phyloP scores from a whole-genome alignment of 2,113 vertebrate species.

The Chaetura pelagica region DNA sequence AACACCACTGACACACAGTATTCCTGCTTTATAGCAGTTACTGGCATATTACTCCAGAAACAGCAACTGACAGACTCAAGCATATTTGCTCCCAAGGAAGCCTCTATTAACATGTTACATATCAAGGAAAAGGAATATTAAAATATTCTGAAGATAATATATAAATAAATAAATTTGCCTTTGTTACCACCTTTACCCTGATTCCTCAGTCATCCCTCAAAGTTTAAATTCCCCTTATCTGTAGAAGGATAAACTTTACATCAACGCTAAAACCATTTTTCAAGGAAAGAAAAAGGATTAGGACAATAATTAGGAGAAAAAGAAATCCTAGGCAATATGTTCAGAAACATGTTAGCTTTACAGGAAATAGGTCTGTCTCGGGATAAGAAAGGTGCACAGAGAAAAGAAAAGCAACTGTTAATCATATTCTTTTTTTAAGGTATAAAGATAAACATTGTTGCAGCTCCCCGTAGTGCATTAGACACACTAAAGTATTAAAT shows the following conservation, averaged over 20 bases:
- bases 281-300: background rate
- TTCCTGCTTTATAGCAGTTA: background rate
- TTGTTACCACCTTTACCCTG: background rate
- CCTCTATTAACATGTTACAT: background rate
- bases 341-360: background rate
- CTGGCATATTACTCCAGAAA: background rate
- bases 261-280: background rate
- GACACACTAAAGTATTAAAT: constrained; percentile 8
- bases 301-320: background rate
- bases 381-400: background rate
- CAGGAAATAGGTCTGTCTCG: background rate
- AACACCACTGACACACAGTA: background rate
- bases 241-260: background rate
- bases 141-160: background rate
- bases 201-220: background rate
- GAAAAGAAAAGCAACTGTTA: background rate
- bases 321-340: background rate
- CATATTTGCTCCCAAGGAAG: background rate
- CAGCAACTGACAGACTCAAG: background rate
- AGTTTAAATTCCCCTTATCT: background rate
- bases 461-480: constrained; percentile 16
- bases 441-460: background rate
- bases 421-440: background rate
- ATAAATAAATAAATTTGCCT: background rate
- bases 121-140: background rate